Evolutionary conservation across 2,113 vertebrate species (phyloP).

Genomic region (pig (Sus scrofa)): DNA sequence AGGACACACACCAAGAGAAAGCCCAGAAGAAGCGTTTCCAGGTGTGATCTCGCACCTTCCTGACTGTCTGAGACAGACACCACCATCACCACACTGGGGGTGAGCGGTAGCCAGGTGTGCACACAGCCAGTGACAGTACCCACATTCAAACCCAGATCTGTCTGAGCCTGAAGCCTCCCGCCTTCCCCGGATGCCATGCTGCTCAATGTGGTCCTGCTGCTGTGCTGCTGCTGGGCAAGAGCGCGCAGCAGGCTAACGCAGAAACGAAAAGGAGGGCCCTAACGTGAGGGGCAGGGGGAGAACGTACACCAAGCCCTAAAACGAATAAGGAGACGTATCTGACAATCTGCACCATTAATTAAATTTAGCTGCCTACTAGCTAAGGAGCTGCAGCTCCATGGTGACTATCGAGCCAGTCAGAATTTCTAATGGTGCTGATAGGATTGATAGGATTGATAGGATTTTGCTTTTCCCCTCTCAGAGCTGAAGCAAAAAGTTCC

Average conservation of each 20-base stretch:
- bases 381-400: constrained; percentile 52
- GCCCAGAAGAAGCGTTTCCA: too few species aligned
- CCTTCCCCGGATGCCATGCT: not conserved
- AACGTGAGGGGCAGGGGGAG: not conserved
- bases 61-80: not conserved
- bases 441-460: too few species aligned
- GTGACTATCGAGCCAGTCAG: constrained; percentile 72
- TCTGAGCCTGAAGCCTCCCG: too few species aligned
- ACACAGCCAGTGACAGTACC: accelerated
- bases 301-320: not conserved
- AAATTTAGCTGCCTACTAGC: constrained; percentile 50
- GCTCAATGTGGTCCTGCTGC: not conserved
- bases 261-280: not conserved
- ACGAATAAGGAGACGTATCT: constrained; percentile 19
- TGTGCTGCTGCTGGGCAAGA: not conserved
- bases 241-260: not conserved
- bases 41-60: accelerated
- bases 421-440: constrained; percentile 32
- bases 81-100: not conserved
- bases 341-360: constrained; percentile 60
- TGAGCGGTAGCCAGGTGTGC: accelerated
- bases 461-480: not conserved
- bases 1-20: not conserved
- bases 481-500: constrained; percentile 11
- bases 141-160: not conserved